These are phyloP conservation scores for Falco punctatus DNA, from an alignment of 2,113 vertebrate genomes.

Conservation along the genomic window DNA sequence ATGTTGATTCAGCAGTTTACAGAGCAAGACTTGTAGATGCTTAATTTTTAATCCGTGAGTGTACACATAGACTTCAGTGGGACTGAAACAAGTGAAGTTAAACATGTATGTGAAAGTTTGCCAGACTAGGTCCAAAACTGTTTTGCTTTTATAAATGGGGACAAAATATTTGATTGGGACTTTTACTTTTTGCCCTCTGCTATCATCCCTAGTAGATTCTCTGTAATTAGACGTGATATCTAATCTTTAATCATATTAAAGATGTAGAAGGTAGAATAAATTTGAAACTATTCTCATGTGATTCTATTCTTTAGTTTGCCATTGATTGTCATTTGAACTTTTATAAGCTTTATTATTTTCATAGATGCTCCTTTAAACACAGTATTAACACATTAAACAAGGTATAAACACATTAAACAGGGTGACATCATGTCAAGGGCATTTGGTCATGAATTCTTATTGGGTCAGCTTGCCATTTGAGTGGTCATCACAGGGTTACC, in stretches of 20 bases:
- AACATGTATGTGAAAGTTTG: not conserved
- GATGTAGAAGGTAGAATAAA: not conserved
- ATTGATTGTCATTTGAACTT: not conserved
- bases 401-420: not conserved
- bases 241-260: not conserved
- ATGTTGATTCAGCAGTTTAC: not conserved
- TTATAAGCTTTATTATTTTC: not conserved
- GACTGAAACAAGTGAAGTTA: not conserved
- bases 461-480: not conserved
- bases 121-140: not conserved
- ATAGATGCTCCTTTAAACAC: not conserved
- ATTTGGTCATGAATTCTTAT: not conserved
- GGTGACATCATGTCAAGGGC: not conserved
- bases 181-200: not conserved
- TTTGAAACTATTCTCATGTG: not conserved
- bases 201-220: not conserved
- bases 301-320: not conserved
- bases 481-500: not conserved
- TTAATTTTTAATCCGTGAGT: not conserved
- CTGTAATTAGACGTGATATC: not conserved
- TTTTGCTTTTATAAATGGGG: not conserved
- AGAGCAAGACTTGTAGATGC: not conserved
- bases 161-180: not conserved
- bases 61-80: not conserved
- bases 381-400: not conserved